Conservation (phyloP, 1,140 invertebrate species). For the Drosophila truncata region DNA sequence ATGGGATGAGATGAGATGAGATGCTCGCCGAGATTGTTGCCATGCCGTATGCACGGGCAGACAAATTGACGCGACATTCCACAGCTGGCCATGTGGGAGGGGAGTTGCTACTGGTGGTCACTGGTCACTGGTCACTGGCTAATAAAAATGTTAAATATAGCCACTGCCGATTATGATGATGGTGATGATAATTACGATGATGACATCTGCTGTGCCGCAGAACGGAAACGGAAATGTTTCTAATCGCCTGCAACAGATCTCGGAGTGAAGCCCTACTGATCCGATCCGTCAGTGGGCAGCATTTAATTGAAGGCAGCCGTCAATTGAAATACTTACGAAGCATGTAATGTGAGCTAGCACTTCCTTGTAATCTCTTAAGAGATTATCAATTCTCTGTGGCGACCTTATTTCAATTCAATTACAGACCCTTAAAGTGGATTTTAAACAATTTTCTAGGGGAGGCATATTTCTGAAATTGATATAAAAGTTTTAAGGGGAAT, state of each 20-base stretch:
- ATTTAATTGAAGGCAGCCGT: conserved; percentile 25
- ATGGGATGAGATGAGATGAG: conserved; percentile 39
- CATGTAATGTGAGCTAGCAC: background rate
- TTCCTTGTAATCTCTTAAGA: conserved; percentile 24
- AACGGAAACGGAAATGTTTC: conserved; percentile 75
- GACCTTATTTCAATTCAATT: conserved; percentile 11
- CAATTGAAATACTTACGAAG: conserved; percentile 27
- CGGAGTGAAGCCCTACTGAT: conserved; percentile 30
- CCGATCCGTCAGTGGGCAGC: conserved; percentile 10
- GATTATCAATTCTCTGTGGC: background rate
- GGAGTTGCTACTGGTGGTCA: conserved; percentile 18
- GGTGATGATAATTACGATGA: conserved; percentile 9
- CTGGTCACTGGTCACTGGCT: conserved; percentile 24
- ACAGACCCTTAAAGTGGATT: background rate
- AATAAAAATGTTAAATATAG: conserved; percentile 74
- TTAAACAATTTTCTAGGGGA: background rate
- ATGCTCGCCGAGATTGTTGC: conserved; percentile 63
- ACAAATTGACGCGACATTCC: conserved; percentile 83
- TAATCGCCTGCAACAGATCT: conserved; percentile 67
- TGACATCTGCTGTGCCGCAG: conserved; percentile 27
- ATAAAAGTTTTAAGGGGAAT: background rate
- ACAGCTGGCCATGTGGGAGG: conserved; percentile 38
- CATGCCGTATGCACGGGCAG: conserved; percentile 61
- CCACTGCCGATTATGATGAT: conserved; percentile 26
- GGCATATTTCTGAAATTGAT: background rate